Evolutionary conservation across 2,113 vertebrate genomes (phyloP), one percentile per base, ranked within the genome.

Genomic region (Myotis yumanensis): DNA sequence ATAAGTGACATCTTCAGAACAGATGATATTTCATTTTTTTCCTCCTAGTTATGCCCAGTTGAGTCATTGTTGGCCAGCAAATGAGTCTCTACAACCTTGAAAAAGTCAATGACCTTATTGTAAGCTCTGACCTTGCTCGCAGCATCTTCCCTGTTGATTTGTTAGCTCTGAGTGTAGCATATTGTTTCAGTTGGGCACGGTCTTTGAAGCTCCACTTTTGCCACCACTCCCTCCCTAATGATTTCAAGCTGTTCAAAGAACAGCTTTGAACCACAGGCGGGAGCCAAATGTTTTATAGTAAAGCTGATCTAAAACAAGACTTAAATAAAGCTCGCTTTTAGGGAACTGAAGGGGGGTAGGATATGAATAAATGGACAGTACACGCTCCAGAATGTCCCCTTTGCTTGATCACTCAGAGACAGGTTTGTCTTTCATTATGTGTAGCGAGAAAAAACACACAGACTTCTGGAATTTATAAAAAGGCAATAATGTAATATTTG

Each of bases 231-330:
- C 35, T 86, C 46, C 22, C 32, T 95, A 92, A 95, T 93, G 95
- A 97, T 93, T 97, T 97, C 97, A 97, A 95, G 95, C 82, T 96
- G 95, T 92, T 94, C 90, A 93, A 94, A 97, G 69, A 96, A 92
- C 76, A 76, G 75, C 96, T 97, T 94, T 95, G 90, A 97, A 96
- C 90, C 89, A 86, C 82, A 75, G 73, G 25, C 81, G 3, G 64
- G n/a, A 88, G 75, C 48, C 54, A 90, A 96, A 95, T 91, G 96
- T 95, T 97, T 92, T 77, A 54, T 35, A 94, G 87, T 68, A 95
- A 96, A 93, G 57, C 64, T 87, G 89, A 86, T 95, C 95, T 89
- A 94, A 96, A 94, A 94, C 62, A 96, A 97, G 72, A 28, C 68
- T 96, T 48, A 93, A 90, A 94, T 77, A 69, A 93, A 81, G 73